A percentile compares a stretch with the other conserved stretches of the same genome.
These are phyloP conservation scores for Sylvietta virens DNA, from an alignment of 2,113 vertebrate species.

Conservation along the genomic window DNA sequence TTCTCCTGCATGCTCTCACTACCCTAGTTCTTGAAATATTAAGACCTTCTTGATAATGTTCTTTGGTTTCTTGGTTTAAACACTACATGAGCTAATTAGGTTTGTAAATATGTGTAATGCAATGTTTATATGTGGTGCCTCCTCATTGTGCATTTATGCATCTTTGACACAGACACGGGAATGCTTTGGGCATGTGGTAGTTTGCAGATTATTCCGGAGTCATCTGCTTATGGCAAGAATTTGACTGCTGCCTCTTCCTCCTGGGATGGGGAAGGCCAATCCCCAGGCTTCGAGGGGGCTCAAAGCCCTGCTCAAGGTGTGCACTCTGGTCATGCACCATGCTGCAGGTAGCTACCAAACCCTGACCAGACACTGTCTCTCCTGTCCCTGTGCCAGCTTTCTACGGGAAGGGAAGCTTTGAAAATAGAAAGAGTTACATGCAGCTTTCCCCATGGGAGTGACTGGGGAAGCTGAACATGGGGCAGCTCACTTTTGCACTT, in stretches of 20 bases:
- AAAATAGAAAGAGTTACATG: neutral
- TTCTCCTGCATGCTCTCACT: neutral
- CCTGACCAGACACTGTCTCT: neutral
- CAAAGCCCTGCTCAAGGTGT: neutral
- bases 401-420: neutral
- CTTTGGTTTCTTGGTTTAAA: neutral
- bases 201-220: neutral
- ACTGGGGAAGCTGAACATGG: neutral
- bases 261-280: neutral
- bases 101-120: neutral
- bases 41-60: neutral
- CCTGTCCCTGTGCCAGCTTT: neutral
- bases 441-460: neutral
- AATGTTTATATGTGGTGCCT: neutral
- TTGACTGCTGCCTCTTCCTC: neutral
- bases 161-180: neutral
- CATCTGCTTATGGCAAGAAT: neutral
- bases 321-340: neutral
- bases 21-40: neutral
- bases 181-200: neutral
- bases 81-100: neutral
- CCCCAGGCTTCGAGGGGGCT: neutral
- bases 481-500: neutral
- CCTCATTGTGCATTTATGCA: neutral
- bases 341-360: neutral